phyloP scores from a whole-genome alignment of 2,797 vertebrate genomes.

The Enteromius treurensis region DNA sequence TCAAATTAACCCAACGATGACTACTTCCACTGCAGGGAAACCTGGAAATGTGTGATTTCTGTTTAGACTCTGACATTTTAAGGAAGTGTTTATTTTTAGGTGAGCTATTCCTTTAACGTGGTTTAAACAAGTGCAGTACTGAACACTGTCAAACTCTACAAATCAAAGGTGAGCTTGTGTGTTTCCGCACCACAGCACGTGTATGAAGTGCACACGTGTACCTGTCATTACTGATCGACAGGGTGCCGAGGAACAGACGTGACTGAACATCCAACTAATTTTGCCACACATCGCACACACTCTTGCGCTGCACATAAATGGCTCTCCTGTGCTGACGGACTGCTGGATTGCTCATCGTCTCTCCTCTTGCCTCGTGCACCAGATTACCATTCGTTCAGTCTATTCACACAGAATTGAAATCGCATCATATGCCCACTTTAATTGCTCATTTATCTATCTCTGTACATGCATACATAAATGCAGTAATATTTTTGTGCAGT shows the following conservation, averaged over 20 bases:
- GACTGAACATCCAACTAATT: constrained; percentile 20
- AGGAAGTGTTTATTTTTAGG: background rate
- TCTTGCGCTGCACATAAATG: constrained; percentile 28
- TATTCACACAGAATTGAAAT: background rate
- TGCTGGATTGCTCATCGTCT: constrained; percentile 2
- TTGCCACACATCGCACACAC: background rate
- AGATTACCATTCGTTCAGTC: background rate
- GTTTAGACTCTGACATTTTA: background rate
- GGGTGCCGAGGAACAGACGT: background rate
- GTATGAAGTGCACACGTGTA: background rate
- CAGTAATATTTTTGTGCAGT: background rate
- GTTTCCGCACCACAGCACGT: background rate
- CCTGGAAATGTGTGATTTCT: background rate
- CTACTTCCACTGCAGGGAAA: no score
- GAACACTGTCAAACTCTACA: background rate
- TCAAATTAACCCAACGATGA: no score
- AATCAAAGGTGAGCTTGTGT: background rate
- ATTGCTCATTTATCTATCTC: no score
- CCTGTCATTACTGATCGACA: constrained; percentile 2
- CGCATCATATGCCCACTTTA: no score
- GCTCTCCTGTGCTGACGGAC: background rate
- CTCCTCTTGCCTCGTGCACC: background rate
- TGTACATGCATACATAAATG: background rate
- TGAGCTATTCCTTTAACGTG: background rate
- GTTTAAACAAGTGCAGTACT: background rate